Base-by-base conservation (phyloP, 2,113 vertebrate species). In the Prolemur simus region DNA sequence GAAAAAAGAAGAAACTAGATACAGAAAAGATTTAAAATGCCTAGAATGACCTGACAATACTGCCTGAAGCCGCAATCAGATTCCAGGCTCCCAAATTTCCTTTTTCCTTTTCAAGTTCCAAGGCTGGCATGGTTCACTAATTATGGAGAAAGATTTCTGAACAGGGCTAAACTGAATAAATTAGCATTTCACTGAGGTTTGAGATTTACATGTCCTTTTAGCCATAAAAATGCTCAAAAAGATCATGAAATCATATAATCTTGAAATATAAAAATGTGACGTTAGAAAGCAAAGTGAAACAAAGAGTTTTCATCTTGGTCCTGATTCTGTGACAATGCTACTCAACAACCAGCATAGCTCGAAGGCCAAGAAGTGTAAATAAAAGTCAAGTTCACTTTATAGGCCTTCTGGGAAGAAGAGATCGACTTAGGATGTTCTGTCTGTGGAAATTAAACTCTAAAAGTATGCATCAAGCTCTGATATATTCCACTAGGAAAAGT, bases 141-240 rank as follows among this genome's bases (percentile, higher is more conserved):
- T 86, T 92, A 85, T 66, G 42, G 42, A 97, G 80, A 95, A 87
- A 92, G 84, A 95, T 89, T 96, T 91, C 54, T 93, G n/a, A 87
- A 93, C 27, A 84, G 52, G 21, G 47, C 58, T 81, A 20, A 87
- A 69, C 32, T 69, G 52, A 58, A 42, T 58, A 94, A 91, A 84
- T 86, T 89, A 95, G 47, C 45, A 85, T 93, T 84, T 96, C 71
- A 95, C 10, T 64, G 15, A 92, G 56, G n/a, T 95, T 90, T 92
- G 47, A 96, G 47, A 93, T 94, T 92, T 93, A 92, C 39, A 39
- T 82, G 71, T 52, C 42, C 73, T 78, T 88, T 80, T 63, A 83
- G 34, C 80, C n/a, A 87, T 90, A 94, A 96, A 96, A 91, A 76
- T 58, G 10, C 71, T 94, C 69, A 74, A 56, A 93, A 96, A 91